Base-by-base conservation (phyloP, 2,113 vertebrate genomes). In the Asarcornis scutulata region DNA sequence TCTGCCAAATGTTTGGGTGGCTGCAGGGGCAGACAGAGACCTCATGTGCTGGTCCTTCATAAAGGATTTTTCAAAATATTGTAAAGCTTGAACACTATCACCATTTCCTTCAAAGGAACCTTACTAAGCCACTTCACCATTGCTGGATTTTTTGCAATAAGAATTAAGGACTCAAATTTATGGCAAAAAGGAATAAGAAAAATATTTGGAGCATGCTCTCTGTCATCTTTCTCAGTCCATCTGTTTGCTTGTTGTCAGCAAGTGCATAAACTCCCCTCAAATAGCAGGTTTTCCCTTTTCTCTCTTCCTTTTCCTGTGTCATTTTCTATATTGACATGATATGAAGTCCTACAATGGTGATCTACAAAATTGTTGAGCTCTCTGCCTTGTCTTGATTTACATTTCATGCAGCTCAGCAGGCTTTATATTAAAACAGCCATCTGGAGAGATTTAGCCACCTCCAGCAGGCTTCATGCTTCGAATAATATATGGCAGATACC, bases 371-470 rank as follows among this genome's bases (percentile, higher is more conserved):
- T 36, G 32, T 48, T 79, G 53, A 82, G 52, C 40, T 90, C 56
- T 36, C 68, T 82, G 10, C 42, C 78, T 95, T 92, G 26, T 66
- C 77, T 86, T 92, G 80, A 87, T 84, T 73, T 93, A 32, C 79
- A 83, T 85, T 62, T n/a, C 38, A 14, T n/a, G 44, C 59, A 91
- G 27, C 59, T 38, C 84, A 86, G 53, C 2, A 40, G 50, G 42
- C 81, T 96, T 95, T 92, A 48, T 82, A 92, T 75, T 72, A 79
- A 76, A 97, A 48, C 48, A 88, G 48, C 53, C 82, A 22, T 82
- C 91, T 66, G 88, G 80, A 91, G 89, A 85, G 59, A 91, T 72
- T 95, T 95, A 93, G 92, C 78, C 71, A 75, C 81, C 71, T 78
- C 36, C 92, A 76, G 34, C 22, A 81, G 52, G 34, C 38, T 87